Base-by-base conservation (phyloP, 92 coral and sea anemone species). In the Metridium senile region DNA sequence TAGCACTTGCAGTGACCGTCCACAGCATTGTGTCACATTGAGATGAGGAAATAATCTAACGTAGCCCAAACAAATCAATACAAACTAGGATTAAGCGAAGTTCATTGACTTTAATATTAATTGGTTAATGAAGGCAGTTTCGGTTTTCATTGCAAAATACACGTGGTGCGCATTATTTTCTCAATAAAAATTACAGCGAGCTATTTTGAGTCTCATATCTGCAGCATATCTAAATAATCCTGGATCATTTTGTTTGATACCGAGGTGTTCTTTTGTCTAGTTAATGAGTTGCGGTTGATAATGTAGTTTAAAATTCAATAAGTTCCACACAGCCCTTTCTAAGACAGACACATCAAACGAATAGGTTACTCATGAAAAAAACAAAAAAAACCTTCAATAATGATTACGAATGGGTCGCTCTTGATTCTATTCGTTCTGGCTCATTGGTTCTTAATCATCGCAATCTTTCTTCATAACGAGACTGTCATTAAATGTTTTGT, bases 41-140 rank as follows among this genome's bases (percentile, higher is more conserved):
- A 30, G n/a, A 63, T 4, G 45, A 29, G 39, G 22, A 28, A 4
- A 6, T 22, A 10, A 59, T 6, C 11, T 18, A 11, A 33, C 16
- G 9, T 23, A 73, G n/a, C 35, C 78, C 68, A 73, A 73, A 72
- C 77, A 72, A 19, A 33, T 47, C 25, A 13, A 28, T 31, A 32
- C 49, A 28, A 70, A 11, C 66, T 16, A 19, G 54, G 78, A 73
- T 58, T 73, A 73, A 45, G 34, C 26, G 78, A 33, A 31, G 33
- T 73, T 57, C 52, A 73, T 73, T 27, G 68, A 73, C 30, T 73
- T 20, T 13, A 31, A 73, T 73, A 73, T 73, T 73, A 62, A 73
- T 73, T 73, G n/a, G 28, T 52, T 73, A 31, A 73, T 73, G 3
- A 33, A 57, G 43, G 34, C 23, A 54, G 33, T 58, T 21, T 73